Conservation (phyloP, 2,113 vertebrate species). For the Oxyruncus cristatus region DNA sequence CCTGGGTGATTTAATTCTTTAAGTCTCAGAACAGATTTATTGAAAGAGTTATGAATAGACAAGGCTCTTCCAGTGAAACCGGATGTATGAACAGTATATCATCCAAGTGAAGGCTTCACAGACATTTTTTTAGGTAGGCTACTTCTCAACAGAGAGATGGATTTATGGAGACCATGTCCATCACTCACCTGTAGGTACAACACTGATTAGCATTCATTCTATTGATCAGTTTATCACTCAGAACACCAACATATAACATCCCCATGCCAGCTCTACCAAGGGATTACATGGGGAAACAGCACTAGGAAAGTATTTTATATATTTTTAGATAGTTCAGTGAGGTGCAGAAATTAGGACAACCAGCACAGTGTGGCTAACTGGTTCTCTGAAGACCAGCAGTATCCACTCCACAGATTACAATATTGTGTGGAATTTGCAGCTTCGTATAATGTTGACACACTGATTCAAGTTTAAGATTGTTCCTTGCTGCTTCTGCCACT, state of each 20-base stretch:
- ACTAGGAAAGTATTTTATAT: not conserved
- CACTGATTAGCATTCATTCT: not conserved
- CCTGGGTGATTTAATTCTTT: not conserved
- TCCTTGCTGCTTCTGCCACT: not conserved
- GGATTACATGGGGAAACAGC: not conserved
- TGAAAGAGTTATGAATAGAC: not conserved
- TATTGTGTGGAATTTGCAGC: not conserved
- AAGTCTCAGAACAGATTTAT: not conserved
- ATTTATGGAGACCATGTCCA: not conserved
- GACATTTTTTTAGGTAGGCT: not conserved
- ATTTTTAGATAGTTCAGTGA: not conserved
- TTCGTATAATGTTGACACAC: not conserved
- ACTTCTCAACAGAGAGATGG: not conserved
- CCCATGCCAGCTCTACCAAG: not conserved
- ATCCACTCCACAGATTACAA: not conserved
- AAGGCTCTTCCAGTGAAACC: not conserved
- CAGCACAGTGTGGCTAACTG: not conserved
- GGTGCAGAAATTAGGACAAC: not conserved
- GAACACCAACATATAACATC: not conserved
- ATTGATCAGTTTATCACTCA: not conserved
- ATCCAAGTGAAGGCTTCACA: not conserved
- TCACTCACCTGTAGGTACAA: not conserved
- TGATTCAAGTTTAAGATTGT: not conserved
- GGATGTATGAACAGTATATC: not conserved
- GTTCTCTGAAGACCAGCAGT: not conserved